Evolutionary conservation across 2,888 invertebrate genomes (phyloP).

Genomic region (Melolontha melolontha): DNA sequence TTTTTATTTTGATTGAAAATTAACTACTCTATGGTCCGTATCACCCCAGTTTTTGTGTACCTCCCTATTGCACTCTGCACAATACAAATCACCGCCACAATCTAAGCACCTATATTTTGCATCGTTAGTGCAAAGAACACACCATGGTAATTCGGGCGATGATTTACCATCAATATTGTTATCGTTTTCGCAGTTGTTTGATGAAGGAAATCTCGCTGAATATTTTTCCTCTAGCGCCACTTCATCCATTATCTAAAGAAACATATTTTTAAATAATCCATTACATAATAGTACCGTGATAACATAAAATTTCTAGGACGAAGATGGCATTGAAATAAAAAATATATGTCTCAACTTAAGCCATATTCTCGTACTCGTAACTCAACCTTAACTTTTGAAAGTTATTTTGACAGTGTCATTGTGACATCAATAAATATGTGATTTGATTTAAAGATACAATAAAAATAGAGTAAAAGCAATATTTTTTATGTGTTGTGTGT

Average conservation of each 20-base stretch:
- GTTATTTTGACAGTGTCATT: too few relatives aligned
- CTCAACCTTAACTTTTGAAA: too few relatives aligned
- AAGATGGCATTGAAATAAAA: too few relatives aligned
- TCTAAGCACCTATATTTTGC: conserved; percentile 79
- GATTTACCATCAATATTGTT: conserved; percentile 42
- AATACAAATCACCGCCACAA: conserved; percentile 86
- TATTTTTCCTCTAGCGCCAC: conserved; percentile 66
- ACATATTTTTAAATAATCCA: neutral
- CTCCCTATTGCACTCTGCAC: conserved; percentile 79
- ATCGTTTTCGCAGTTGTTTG: conserved; percentile 43
- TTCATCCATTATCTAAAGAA: conserved; percentile 64
- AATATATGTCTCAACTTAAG: too few relatives aligned
- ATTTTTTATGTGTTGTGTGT: too few relatives aligned
- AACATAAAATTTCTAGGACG: too few relatives aligned
- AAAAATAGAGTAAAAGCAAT: too few relatives aligned
- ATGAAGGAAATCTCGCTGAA: conserved; percentile 47
- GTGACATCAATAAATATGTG: too few relatives aligned
- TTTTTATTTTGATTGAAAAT: conserved; percentile 27
- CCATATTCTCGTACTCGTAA: neutral
- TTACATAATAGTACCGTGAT: too few relatives aligned
- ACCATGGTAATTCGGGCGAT: conserved; percentile 78
- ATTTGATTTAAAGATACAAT: too few relatives aligned
- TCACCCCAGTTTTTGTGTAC: conserved; percentile 69
- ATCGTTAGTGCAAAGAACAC: conserved; percentile 88
- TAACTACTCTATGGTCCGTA: conserved; percentile 60